Conservation (phyloP, 2,113 vertebrate genomes). For the Alligator sinensis region DNA sequence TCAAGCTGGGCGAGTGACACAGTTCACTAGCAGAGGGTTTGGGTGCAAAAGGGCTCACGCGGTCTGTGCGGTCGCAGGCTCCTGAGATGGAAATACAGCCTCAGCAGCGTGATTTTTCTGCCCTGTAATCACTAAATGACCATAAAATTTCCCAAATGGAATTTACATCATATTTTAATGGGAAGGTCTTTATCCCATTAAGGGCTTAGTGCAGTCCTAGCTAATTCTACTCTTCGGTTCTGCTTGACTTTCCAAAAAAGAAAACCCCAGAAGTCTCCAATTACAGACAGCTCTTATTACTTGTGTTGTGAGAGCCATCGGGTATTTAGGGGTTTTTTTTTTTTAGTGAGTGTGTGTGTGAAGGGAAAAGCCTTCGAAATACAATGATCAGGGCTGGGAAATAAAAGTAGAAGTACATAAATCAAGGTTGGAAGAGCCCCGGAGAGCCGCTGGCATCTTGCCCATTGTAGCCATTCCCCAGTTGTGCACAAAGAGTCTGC, state of each 20-base stretch:
- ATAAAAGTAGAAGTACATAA: too few species aligned
- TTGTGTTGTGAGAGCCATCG: too few species aligned
- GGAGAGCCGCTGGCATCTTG: too few species aligned
- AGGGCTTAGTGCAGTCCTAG: neutral
- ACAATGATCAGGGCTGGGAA: too few species aligned
- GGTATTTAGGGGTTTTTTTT: too few species aligned
- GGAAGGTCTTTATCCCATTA: neutral
- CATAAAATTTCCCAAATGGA: neutral
- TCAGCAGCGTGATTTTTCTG: neutral
- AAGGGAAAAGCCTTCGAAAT: neutral
- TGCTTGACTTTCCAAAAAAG: neutral
- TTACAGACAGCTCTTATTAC: too few species aligned
- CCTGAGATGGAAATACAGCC: neutral
- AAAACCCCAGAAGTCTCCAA: too few species aligned
- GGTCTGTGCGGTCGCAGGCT: neutral
- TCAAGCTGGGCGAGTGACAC: neutral
- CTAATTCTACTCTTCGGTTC: neutral
- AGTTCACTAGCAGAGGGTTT: too few species aligned
- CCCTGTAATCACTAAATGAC: neutral
- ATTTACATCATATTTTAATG: neutral
- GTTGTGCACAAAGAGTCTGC: neutral
- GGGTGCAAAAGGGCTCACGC: too few species aligned
- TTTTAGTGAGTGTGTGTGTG: neutral
- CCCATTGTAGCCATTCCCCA: too few species aligned
- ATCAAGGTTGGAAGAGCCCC: too few species aligned